Conservation (phyloP, 35 echinoderm and acorn worm species). For the Lytechinus pictus region DNA sequence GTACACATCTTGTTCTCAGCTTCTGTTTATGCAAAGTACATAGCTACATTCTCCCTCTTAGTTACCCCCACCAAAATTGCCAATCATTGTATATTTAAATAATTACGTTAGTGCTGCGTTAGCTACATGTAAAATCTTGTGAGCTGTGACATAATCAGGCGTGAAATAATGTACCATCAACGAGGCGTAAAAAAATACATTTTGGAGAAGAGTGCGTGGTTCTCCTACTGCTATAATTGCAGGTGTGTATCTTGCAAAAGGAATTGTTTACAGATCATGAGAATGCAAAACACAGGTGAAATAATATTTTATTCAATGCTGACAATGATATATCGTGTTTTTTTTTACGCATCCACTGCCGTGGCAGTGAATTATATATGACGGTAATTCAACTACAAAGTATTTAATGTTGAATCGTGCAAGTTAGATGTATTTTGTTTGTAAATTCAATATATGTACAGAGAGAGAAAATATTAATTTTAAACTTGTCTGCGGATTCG, state of each 20-base stretch:
- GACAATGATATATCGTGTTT: no score
- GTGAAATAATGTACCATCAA: not conserved
- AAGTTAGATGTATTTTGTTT: no score
- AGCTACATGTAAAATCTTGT: not conserved
- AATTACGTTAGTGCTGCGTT: not conserved
- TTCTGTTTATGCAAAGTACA: not conserved
- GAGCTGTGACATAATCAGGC: not conserved
- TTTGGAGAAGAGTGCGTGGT: not conserved
- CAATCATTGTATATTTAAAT: not conserved
- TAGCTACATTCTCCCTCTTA: not conserved
- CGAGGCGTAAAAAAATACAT: not conserved
- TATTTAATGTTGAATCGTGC: no score
- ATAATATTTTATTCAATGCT: not conserved
- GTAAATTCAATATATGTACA: no score
- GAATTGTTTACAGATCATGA: not conserved
- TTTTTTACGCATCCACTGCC: no score
- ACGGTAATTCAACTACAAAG: no score
- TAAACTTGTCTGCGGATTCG: no score
- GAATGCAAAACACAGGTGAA: not conserved
- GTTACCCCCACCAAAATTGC: not conserved
- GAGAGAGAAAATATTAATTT: no score
- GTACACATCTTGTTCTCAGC: no score
- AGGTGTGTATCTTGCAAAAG: not conserved
- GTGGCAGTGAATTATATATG: no score
- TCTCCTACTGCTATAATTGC: not conserved